Evolutionary conservation across 1,140 invertebrate species (phyloP).

Genomic region (Akabosia matsudoensis): DNA sequence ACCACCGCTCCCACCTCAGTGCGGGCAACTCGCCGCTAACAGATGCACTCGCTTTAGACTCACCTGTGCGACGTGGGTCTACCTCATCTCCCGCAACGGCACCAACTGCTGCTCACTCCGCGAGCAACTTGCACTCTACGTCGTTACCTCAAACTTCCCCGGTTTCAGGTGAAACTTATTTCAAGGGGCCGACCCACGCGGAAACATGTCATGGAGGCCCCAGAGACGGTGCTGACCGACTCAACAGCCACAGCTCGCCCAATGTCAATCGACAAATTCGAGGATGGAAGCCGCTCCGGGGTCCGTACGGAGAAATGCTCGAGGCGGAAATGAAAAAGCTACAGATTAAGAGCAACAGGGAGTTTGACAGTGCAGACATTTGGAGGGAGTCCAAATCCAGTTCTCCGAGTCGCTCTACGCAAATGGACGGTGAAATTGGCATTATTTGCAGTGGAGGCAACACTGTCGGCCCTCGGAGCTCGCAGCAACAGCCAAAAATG

Average conservation of each 20-base stretch:
- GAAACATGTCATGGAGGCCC: neutral
- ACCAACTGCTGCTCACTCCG: neutral
- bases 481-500: constrained; percentile 47
- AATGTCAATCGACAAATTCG: constrained; percentile 39
- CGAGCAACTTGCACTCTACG: constrained; percentile 6
- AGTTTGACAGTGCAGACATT: constrained; percentile 57
- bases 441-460: neutral
- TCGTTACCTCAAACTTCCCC: constrained; percentile 46
- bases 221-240: neutral
- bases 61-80: neutral
- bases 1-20: neutral
- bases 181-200: constrained; percentile 53
- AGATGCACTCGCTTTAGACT: neutral
- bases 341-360: constrained; percentile 12
- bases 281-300: constrained; percentile 68
- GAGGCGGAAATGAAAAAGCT: constrained; percentile 74
- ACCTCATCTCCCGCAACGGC: neutral
- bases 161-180: constrained; percentile 57
- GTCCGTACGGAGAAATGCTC: constrained; percentile 77
- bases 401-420: constrained; percentile 44
- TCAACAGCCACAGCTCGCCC: constrained; percentile 24
- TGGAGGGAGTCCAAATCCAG: constrained; percentile 52
- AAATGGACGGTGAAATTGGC: neutral
- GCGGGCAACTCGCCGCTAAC: constrained; percentile 2
- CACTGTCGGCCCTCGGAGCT: neutral